Evolutionary conservation across 2,888 invertebrate genomes (phyloP), one percentile per base, ranked within the genome.

Genomic region (Bimastos eiseni): DNA sequence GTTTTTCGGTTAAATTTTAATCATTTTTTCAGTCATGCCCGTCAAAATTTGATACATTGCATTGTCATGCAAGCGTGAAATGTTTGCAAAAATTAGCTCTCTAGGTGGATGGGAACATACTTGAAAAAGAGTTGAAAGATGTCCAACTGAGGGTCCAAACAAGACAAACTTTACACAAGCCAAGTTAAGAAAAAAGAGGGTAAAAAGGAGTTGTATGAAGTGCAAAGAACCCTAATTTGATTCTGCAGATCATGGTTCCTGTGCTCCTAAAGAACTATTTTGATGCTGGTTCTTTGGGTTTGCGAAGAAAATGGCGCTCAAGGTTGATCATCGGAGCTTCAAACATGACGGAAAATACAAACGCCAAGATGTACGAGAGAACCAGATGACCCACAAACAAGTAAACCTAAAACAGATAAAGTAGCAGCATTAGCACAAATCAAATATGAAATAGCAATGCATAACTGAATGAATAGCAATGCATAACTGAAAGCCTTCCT

Each of bases 291-390:
- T 89, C 70, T 55, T n/a, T 91, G 89, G 83, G 86, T 4, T 86
- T 38, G n/a, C 89, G 49, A 34, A 92, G 70, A 70, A 92, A 89
- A 11, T 91, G 38, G 89, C 90, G 91, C 83, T 92, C 92, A 37
- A 92, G 41, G 19, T 90, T 91, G 34, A 92, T 92, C 88, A 92
- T 33, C 6, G 92, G 92, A 19, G 92, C 90, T 89, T 92, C 92
- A 33, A 92, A 83, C 19, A 90, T 49, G 37, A 92, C 37, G 15
- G 92, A 91, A n/a, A 91, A n/a, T 34, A 92, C 70, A 36, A 92
- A 92, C 17, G 92, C 91, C 0, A 90, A 70, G 24, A 83, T 90
- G 89, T 92, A 92, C 24, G 92, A 91, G 38, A 92, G 37, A 21
- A 91, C 91, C 88, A 92, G 33, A 49, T 92, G 84, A 41, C 90